Evolutionary conservation across 2,888 invertebrate genomes (phyloP), one percentile per base, ranked within the genome.

Genomic region (Pseudococcus viburni): DNA sequence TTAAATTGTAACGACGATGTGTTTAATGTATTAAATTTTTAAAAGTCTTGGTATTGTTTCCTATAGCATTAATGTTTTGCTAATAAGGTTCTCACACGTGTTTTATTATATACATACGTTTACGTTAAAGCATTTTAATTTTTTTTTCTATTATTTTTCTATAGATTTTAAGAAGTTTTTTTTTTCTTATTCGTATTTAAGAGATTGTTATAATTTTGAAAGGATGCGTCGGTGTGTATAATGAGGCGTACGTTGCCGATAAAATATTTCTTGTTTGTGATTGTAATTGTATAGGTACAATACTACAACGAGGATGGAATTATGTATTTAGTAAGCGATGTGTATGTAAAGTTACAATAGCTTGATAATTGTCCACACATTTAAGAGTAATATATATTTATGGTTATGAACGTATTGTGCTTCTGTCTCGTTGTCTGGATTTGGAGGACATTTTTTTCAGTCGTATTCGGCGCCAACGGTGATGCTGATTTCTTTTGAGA

Each of bases 381-480:
- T 77, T 77, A 77, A 77, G 42, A 39, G 33, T 39, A n/a, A 77
- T 77, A 68, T 68, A 77, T 77, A 77, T 77, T 55, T 55, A 55
- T 55, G 55, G 77, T 77, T 77, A 42, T 68, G 15, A 55, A 55
- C 55, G 55, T 55, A n/a, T 8, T 55, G n/a, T 55, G 73, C 19
- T 4, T 9, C n/a, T 64, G 19, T n/a, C 9, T 64, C 22, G 11
- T 64, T 19, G 11, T 64, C 64, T 19, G 51, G 55, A 55, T n/a
- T 55, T 55, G 55, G 4, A 15, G n/a, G 22, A 59, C 4, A 9
- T 39, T 42, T 42, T 3, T 26, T 89, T 93, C 92, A 98, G 92
- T 99, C 98, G 92, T 96, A 99, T 92, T 99, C 99, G 0, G 98
- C 97, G 51, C 98, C 99, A 90, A 99, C 98, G 0, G 98, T 98